These are phyloP conservation scores for Crocodylus rhombifer DNA, from an alignment of 2,797 vertebrate genomes.

Conservation along the genomic window DNA sequence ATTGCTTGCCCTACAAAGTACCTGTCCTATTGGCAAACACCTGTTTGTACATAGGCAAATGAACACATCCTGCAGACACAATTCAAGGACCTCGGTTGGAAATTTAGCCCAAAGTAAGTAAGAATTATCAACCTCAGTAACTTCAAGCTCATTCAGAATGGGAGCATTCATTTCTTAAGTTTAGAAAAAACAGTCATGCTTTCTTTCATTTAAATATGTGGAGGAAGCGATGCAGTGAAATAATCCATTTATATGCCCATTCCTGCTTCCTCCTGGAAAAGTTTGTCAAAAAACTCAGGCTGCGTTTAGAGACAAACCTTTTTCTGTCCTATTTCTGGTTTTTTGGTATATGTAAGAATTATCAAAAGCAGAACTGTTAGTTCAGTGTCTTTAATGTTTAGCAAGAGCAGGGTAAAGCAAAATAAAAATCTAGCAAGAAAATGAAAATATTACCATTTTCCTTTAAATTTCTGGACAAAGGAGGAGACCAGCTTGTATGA, in stretches of 20 bases:
- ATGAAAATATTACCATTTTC: background rate
- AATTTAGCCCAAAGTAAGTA: background rate
- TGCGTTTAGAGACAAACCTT: background rate
- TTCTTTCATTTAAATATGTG: slow-evolving; percentile 14
- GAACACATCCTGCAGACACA: background rate
- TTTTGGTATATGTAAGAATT: background rate
- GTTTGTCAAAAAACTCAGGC: background rate
- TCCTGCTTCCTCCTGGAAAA: background rate
- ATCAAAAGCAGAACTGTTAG: background rate
- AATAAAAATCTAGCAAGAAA: background rate
- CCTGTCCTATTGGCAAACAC: background rate
- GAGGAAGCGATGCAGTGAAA: slow-evolving; percentile 2
- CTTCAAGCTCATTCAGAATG: background rate
- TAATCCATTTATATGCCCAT: background rate
- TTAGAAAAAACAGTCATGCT: slow-evolving; percentile 19
- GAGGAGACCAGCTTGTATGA: too few species aligned
- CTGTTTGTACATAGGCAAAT: background rate
- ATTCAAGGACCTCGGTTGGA: background rate
- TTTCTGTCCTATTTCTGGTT: background rate
- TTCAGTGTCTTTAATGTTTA: background rate
- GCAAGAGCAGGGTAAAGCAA: background rate
- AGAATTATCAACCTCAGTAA: background rate
- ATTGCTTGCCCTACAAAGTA: slow-evolving; percentile 10
- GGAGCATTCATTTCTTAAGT: background rate
- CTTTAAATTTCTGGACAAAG: background rate